Percentiles rank a stretch among this genome's conserved stretches.
These are phyloP conservation scores for Diorhabda elongata DNA, from an alignment of 1,140 invertebrate genomes.

Conservation along the genomic window DNA sequence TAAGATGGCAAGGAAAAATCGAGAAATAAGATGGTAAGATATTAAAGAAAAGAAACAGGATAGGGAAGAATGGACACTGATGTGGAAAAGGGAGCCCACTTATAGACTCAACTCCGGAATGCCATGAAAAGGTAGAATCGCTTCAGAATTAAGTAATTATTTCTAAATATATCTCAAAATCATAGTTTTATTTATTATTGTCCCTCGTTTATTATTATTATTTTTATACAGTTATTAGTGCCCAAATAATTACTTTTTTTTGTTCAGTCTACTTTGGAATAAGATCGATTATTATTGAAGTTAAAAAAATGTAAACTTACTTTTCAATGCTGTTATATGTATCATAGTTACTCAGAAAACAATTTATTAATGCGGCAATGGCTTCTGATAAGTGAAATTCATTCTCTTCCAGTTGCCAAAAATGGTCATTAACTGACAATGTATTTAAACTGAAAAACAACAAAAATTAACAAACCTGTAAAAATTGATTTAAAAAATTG, in stretches of 20 bases:
- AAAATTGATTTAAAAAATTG: too few species aligned
- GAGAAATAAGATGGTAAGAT: conserved; percentile 5
- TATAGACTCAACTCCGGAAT: too few species aligned
- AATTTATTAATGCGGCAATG: conserved; percentile 60
- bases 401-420: conserved; percentile 72
- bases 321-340: conserved; percentile 52
- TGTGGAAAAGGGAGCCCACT: too few species aligned
- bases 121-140: too few species aligned
- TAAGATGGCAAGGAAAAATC: too few species aligned
- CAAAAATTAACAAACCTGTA: neutral
- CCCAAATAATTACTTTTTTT: too few species aligned
- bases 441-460: conserved; percentile 51
- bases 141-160: too few species aligned
- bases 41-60: conserved; percentile 27
- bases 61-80: neutral
- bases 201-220: too few species aligned
- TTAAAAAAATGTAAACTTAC: conserved; percentile 40
- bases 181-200: too few species aligned
- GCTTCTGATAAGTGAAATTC: conserved; percentile 72
- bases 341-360: conserved; percentile 55
- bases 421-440: conserved; percentile 68
- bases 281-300: neutral
- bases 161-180: too few species aligned
- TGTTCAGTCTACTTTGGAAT: neutral
- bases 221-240: too few species aligned